phyloP scores from a whole-genome alignment of 92 coral and sea anemone genomes.

The Phenganax marumi region DNA sequence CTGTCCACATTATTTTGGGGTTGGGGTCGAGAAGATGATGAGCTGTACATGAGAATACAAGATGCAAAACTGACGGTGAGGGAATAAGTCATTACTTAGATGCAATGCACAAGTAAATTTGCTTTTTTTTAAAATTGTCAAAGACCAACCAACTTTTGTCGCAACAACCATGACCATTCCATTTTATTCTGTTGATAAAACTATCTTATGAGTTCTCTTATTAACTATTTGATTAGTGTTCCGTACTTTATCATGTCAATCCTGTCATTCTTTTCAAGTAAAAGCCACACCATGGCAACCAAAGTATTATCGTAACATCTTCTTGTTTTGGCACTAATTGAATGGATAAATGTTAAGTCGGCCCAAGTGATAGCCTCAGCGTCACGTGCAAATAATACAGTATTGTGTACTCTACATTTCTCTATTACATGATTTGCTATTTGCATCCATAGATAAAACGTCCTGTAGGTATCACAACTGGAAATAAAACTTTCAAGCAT shows the following conservation, averaged over 20 bases:
- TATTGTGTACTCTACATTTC: background rate
- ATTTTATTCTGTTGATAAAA: too few species aligned
- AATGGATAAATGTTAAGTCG: too few species aligned
- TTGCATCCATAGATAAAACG: conserved; percentile 7
- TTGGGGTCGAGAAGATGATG: conserved; percentile 99
- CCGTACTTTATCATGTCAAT: too few species aligned
- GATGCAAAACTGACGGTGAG: conserved; percentile 88
- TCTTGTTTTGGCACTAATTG: too few species aligned
- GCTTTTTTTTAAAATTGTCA: background rate
- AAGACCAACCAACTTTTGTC: background rate
- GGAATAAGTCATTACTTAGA: background rate
- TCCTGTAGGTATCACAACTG: conserved; percentile 69
- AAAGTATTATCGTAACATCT: too few species aligned
- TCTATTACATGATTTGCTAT: background rate
- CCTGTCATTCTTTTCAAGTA: too few species aligned
- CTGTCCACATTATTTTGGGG: conserved; percentile 95
- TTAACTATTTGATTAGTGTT: too few species aligned
- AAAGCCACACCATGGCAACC: too few species aligned
- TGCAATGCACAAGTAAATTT: too few species aligned
- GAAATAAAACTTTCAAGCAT: conserved; percentile 85
- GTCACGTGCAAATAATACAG: background rate
- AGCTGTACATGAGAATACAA: conserved; percentile 80
- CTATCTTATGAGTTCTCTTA: too few species aligned
- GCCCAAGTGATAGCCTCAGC: background rate
- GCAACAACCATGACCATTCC: too few species aligned